Base-by-base conservation (phyloP, 2,797 vertebrate genomes). In the Phaenicophaeus curvirostris region DNA sequence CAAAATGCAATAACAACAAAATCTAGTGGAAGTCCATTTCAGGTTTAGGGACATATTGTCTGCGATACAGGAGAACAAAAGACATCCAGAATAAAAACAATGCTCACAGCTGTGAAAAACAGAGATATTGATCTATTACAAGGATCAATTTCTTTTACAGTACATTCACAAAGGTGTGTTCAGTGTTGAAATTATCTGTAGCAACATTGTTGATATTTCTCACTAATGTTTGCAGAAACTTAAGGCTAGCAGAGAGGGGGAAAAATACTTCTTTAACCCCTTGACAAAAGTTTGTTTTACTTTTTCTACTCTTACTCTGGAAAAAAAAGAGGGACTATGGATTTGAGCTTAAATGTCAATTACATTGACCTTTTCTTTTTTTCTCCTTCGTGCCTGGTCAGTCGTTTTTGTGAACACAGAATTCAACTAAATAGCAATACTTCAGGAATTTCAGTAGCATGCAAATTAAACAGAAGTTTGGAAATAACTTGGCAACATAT, bases 21-120 rank as follows among this genome's bases (percentile, higher is more conserved):
- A 95, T 89, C 65, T 85, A 89, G 74, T 87, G 58, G 78, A 95
- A 95, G 87, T 86, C 85, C 73, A 93, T 94, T 94, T 97, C 87
- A 89, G 63, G 58, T 93, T 93, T 94, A 91, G 42, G 83, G 68
- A 84, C 57, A 13, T 95, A 89, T 84, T 96, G 83, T 82, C 82
- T 94, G 54, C 91, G 89, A 58, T 90, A 88, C 79, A 96, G 84
- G 73, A 93, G 89, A 90, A 86, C 67, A 91, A 74, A 87, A 94
- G 72, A 75, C 27, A 85, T 68, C 54, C 74, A 90, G 51, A 87
- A 90, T 90, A 87, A 94, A 91, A 89, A 39, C 61, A 67, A 4
- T 74, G 18, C 71, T 94, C 50, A 74, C 44, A 66, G 63, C 35
- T 69, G 62, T 85, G 54, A 61, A 88, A 91, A 94, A 50, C 77